Evolutionary conservation across 2,888 invertebrate species (phyloP).

Genomic region (Pyrgus malvae): DNA sequence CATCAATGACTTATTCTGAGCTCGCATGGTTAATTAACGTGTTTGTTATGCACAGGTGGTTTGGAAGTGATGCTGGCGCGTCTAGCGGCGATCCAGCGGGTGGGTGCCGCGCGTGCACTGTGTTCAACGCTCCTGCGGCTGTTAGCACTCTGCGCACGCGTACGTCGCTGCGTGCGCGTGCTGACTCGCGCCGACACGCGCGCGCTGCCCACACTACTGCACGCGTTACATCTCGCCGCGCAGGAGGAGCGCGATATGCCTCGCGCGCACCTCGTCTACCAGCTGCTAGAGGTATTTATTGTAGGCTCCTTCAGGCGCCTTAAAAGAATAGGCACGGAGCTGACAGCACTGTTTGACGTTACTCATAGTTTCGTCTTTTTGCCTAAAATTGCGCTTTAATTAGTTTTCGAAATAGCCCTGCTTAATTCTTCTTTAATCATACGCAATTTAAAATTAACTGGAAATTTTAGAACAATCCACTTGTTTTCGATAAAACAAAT

Average conservation of each 20-base stretch:
- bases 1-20: no score
- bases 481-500: no score
- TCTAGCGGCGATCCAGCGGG: constrained; percentile 91
- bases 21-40: no score
- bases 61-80: constrained; percentile 91
- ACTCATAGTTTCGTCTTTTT: no score
- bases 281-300: constrained; percentile 87
- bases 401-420: no score
- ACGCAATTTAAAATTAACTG: no score
- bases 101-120: constrained; percentile 92
- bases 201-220: constrained; percentile 91
- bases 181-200: constrained; percentile 92
- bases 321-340: no score
- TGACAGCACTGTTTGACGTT: no score
- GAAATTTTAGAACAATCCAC: no score
- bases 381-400: no score
- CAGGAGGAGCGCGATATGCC: constrained; percentile 84
- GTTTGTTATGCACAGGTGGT: constrained; percentile 59
- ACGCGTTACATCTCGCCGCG: constrained; percentile 88
- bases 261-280: constrained; percentile 92
- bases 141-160: constrained; percentile 94
- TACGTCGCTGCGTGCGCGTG: constrained; percentile 93
- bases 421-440: no score
- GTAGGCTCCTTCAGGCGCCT: no score
- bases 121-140: constrained; percentile 94